Conservation (phyloP, 2,797 vertebrate species). For the Malurus leucopterus region DNA sequence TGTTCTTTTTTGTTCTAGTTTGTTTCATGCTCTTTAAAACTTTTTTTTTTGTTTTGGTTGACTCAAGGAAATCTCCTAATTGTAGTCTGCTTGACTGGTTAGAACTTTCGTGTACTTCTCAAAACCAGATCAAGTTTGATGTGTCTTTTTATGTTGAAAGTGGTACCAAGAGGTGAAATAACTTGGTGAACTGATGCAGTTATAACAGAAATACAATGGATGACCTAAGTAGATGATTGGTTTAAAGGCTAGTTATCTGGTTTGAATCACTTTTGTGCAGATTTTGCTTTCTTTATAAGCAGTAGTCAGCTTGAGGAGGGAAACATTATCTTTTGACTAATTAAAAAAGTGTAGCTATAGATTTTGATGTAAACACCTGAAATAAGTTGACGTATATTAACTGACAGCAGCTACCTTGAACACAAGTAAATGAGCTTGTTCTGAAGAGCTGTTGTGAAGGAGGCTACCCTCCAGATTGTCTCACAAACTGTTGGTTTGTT, state of each 20-base stretch:
- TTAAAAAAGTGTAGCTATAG: not conserved
- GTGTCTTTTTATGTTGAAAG: not conserved
- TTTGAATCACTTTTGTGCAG: not conserved
- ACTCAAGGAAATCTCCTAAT: constrained; percentile 13
- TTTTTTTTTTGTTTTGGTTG: not conserved
- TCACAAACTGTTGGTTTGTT: not conserved
- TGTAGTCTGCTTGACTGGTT: not conserved
- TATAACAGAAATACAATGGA: not conserved
- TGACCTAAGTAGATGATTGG: not conserved
- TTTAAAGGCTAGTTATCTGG: not conserved
- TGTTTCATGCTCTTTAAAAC: too few relatives aligned
- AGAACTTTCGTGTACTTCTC: not conserved
- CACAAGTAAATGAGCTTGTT: not conserved
- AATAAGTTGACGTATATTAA: not conserved
- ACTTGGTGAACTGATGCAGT: not conserved
- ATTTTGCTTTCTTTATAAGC: not conserved
- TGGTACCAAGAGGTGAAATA: not conserved
- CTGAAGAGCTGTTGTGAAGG: not conserved
- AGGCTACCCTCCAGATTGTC: not conserved
- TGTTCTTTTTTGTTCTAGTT: not conserved
- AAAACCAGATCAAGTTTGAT: not conserved
- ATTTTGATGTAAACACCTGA: not conserved
- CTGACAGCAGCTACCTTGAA: not conserved
- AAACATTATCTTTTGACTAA: not conserved
- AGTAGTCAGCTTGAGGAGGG: not conserved